Evolutionary conservation across 2,113 vertebrate species (phyloP).

Genomic region (Pelecanoides urinatrix): DNA sequence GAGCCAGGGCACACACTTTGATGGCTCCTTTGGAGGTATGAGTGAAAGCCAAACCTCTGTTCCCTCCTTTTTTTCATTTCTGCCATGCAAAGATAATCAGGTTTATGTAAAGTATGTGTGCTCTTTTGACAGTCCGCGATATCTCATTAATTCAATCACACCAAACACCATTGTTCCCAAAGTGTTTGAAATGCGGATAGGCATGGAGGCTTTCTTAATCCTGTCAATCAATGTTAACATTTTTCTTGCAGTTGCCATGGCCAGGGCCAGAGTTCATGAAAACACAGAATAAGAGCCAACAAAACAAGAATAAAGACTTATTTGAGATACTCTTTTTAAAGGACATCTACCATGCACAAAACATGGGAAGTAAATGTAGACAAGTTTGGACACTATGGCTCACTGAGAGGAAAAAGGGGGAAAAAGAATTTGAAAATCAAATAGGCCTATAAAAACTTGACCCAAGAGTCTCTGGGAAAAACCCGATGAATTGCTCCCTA

Average conservation of each 20-base stretch:
- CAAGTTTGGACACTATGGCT: conserved; percentile 93
- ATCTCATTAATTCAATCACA: conserved; percentile 99
- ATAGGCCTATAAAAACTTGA: conserved; percentile 97
- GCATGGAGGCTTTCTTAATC: conserved; percentile 93
- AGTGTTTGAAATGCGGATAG: conserved; percentile 99
- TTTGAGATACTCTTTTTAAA: conserved; percentile 96
- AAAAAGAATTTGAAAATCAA: conserved; percentile 95
- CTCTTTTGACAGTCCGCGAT: conserved; percentile 98
- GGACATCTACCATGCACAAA: conserved; percentile 97
- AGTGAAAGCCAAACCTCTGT: conserved; percentile 81
- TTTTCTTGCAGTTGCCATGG: conserved; percentile 99
- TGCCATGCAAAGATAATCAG: conserved; percentile 99
- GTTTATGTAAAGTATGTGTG: conserved; percentile 99
- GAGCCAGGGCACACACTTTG: conserved; percentile 80
- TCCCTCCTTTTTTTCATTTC: conserved; percentile 85
- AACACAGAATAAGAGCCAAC: conserved; percentile 98
- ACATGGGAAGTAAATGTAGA: conserved; percentile 98
- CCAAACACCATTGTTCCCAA: conserved; percentile 96
- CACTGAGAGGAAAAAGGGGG: conserved; percentile 80
- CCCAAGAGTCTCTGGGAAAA: conserved; percentile 99
- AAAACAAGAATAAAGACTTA: conserved; percentile 99
- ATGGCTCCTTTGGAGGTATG: conserved; percentile 83
- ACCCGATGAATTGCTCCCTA: conserved; percentile 90
- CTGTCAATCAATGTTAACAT: conserved; percentile 99
- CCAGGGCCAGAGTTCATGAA: conserved; percentile 99